phyloP scores from a whole-genome alignment of 2,888 invertebrate genomes.

The Drosophila algonquin region DNA sequence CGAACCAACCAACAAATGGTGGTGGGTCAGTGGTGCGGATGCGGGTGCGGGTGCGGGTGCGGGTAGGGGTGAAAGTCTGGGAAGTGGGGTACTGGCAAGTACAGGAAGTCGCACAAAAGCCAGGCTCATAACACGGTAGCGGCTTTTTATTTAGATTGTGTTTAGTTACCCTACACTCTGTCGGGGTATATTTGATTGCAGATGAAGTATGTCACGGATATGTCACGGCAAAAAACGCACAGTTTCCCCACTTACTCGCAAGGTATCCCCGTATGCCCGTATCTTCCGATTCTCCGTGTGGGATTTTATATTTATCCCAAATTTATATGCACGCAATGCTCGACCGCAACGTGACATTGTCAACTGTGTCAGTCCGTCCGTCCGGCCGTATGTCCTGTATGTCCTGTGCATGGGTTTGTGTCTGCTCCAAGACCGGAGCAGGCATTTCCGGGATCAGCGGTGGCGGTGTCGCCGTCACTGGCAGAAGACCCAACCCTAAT shows the following conservation, averaged over 20 bases:
- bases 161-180: conserved; percentile 12
- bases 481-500: conserved; percentile 31
- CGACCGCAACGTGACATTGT: conserved; percentile 73
- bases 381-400: not conserved
- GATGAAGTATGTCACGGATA: not conserved
- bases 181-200: not conserved
- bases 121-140: conserved; percentile 28
- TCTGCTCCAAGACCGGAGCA: conserved; percentile 16
- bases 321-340: conserved; percentile 58
- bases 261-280: not conserved
- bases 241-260: too few relatives aligned
- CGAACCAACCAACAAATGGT: conserved; percentile 30
- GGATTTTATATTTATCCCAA: conserved; percentile 50
- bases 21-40: conserved; percentile 14
- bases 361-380: conserved; percentile 50
- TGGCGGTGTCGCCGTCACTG: conserved; percentile 3
- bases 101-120: conserved; percentile 32
- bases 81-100: not conserved
- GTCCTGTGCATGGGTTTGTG: conserved; percentile 11
- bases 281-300: not conserved
- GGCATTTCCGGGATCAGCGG: conserved; percentile 43
- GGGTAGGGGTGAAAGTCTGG: not conserved
- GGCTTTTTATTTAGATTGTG: conserved; percentile 43
- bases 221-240: not conserved
- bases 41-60: not conserved